These are phyloP conservation scores for Chrysolina haemoptera DNA, from an alignment of 2,888 invertebrate species.

Conservation along the genomic window DNA sequence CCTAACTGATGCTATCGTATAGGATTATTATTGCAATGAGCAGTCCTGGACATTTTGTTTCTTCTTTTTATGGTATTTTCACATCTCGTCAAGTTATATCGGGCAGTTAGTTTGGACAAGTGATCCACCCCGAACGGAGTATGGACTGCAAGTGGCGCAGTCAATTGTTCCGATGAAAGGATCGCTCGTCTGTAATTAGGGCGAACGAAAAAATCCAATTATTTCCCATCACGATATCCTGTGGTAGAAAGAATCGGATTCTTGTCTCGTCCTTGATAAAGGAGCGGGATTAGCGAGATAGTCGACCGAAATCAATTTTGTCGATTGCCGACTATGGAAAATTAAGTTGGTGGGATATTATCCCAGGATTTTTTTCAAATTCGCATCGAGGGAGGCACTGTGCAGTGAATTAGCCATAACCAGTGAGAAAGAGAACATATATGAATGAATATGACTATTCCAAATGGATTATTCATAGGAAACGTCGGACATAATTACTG, in stretches of 20 bases:
- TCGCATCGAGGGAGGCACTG: too few relatives aligned
- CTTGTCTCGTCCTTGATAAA: conserved; percentile 6
- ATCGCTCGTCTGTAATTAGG: conserved; percentile 8
- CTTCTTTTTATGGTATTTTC: too few relatives aligned
- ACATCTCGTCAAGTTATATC: too few relatives aligned
- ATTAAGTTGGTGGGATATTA: not conserved
- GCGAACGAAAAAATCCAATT: conserved; percentile 12
- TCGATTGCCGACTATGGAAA: not conserved
- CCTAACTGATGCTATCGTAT: too few relatives aligned
- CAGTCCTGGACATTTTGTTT: too few relatives aligned
- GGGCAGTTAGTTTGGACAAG: conserved; percentile 58
- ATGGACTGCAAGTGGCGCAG: conserved; percentile 72
- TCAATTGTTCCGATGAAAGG: not conserved
- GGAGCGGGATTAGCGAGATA: conserved; percentile 5
- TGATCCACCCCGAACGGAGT: conserved; percentile 75
- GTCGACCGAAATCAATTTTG: conserved; percentile 5
- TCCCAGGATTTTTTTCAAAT: too few relatives aligned
- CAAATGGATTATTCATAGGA: too few relatives aligned
- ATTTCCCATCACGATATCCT: conserved; percentile 23
- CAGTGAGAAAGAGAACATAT: too few relatives aligned
- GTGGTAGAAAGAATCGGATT: conserved; percentile 16
- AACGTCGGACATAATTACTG: too few relatives aligned
- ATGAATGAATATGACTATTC: too few relatives aligned
- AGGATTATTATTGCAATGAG: too few relatives aligned
- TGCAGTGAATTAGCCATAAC: too few relatives aligned